Evolutionary conservation across 2,888 invertebrate species (phyloP).

Genomic region (Drosophila prolongata): DNA sequence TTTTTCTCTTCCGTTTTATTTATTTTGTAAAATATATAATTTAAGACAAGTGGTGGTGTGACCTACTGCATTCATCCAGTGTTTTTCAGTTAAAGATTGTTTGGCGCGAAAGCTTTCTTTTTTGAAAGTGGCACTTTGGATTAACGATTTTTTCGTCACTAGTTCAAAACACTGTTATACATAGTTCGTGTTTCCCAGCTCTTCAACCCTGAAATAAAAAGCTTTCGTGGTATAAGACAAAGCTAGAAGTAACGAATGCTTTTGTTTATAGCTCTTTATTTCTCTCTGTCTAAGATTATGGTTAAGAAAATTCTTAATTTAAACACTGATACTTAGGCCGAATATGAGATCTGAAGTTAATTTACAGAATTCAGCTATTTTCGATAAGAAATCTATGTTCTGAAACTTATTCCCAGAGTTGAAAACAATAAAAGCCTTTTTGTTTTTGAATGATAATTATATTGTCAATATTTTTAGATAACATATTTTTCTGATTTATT

Average conservation of each 20-base stretch:
- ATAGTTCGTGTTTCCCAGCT: not conserved
- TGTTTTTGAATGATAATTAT: too few species aligned
- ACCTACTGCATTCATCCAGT: not conserved
- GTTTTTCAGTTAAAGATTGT: too few species aligned
- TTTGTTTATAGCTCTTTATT: not conserved
- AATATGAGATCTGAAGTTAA: too few species aligned
- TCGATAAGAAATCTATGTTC: too few species aligned
- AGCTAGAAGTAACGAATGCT: not conserved
- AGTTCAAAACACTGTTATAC: constrained; percentile 2
- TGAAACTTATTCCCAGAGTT: too few species aligned
- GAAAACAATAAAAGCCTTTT: too few species aligned
- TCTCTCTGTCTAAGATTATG: not conserved
- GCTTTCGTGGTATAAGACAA: not conserved
- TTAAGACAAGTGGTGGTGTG: too few species aligned
- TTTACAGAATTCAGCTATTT: too few species aligned
- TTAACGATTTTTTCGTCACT: not conserved
- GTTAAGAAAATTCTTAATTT: not conserved
- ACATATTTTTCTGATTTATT: too few species aligned
- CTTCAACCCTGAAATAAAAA: not conserved
- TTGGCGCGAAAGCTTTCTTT: not conserved
- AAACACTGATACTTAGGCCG: too few species aligned
- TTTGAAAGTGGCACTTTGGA: not conserved
- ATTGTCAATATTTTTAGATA: too few species aligned
- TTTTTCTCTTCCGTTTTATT: not conserved
- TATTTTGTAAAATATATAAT: not conserved